Percentiles rank a stretch among this genome's conserved stretches.
Evolutionary conservation across 2,797 vertebrate genomes (phyloP).

Genomic region (Dipus sagitta): DNA sequence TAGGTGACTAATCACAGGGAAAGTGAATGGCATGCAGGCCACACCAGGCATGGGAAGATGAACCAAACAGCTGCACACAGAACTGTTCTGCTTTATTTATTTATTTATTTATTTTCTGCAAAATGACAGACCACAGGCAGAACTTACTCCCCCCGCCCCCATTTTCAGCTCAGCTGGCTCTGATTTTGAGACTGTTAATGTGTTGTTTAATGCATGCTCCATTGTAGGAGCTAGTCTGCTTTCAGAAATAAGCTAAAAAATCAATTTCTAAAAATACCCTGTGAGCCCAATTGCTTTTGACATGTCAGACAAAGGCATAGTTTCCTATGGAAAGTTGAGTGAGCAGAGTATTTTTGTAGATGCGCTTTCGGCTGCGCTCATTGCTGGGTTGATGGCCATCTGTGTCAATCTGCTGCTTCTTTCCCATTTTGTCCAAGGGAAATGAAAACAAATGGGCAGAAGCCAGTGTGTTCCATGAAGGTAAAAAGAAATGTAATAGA

Average conservation of each 20-base stretch:
- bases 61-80: background rate
- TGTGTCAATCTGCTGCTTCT: conserved; percentile 80
- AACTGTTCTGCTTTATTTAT: background rate
- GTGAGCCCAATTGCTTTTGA: conserved; percentile 79
- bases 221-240: conserved; percentile 65
- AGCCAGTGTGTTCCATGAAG: conserved; percentile 66
- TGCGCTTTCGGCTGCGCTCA: conserved; percentile 78
- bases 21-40: background rate
- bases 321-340: conserved; percentile 78
- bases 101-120: background rate
- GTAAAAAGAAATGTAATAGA: conserved; percentile 61
- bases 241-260: conserved; percentile 78
- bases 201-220: conserved; percentile 61
- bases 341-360: conserved; percentile 80
- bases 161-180: conserved; percentile 58
- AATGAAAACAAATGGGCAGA: conserved; percentile 80
- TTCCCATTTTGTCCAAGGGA: conserved; percentile 78
- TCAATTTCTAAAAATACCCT: conserved; percentile 81
- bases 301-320: conserved; percentile 74
- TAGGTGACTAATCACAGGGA: background rate
- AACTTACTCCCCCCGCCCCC: conserved; percentile 1
- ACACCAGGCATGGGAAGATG: background rate
- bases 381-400: conserved; percentile 83
- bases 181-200: conserved; percentile 15
- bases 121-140: conserved; percentile 31